Evolutionary conservation across 2,113 vertebrate species (phyloP).

Genomic region (Hypocryptadius cinnamomeus): DNA sequence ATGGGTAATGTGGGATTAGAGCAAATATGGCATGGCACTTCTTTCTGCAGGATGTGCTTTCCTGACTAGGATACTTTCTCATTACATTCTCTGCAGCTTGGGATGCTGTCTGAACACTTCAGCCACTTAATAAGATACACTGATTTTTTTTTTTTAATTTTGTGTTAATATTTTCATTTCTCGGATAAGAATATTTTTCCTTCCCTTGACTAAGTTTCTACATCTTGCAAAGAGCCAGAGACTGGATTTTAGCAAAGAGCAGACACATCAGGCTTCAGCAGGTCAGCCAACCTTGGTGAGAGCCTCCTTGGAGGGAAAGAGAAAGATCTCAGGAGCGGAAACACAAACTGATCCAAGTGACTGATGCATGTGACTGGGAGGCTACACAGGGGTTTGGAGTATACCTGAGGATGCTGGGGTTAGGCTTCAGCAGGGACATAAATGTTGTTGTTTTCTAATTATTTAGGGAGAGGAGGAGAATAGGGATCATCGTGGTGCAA

Average conservation of each 20-base stretch:
- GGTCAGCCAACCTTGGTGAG: neutral
- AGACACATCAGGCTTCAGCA: neutral
- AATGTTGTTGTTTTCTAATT: neutral
- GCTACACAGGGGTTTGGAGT: neutral
- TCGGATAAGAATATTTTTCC: neutral
- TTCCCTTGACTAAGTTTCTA: neutral
- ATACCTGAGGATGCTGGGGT: neutral
- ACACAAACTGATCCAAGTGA: neutral
- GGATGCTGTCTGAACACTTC: neutral
- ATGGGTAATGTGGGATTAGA: neutral
- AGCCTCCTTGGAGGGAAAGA: neutral
- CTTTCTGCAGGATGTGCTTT: neutral
- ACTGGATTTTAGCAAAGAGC: neutral
- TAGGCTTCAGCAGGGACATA: neutral
- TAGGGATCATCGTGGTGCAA: neutral
- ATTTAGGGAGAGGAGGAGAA: neutral
- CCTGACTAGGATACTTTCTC: neutral
- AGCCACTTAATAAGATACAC: neutral
- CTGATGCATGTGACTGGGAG: neutral
- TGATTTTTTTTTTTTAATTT: neutral
- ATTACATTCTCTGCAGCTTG: neutral
- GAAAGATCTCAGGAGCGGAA: neutral
- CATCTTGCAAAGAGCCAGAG: neutral
- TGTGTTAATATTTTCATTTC: neutral
- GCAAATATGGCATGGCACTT: neutral